Conservation (phyloP, 2,113 vertebrate species). For the Chlorocebus sabaeus region DNA sequence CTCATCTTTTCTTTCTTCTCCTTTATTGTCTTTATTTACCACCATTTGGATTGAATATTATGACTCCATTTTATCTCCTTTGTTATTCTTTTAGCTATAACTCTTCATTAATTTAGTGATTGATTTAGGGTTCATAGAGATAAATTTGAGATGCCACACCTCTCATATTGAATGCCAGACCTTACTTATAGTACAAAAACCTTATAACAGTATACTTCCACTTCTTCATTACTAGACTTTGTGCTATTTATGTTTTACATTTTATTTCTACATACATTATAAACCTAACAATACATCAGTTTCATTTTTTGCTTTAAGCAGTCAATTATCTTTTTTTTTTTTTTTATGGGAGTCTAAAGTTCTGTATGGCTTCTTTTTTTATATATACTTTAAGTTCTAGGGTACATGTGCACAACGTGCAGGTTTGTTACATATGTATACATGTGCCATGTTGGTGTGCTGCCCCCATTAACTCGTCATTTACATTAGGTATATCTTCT, state of each 20-base stretch:
- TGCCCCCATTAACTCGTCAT: no score
- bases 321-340: neutral
- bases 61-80: neutral
- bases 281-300: neutral
- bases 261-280: neutral
- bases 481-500: no score
- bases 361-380: no score
- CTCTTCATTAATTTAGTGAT: neutral
- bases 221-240: neutral
- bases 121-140: neutral
- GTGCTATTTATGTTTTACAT: neutral
- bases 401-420: no score
- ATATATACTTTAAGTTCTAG: no score
- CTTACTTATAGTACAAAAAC: neutral
- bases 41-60: neutral
- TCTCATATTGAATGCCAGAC: neutral
- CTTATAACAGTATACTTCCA: neutral
- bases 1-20: neutral
- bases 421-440: no score
- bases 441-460: no score
- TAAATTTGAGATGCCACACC: neutral
- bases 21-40: neutral
- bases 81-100: neutral
- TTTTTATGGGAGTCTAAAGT: no score
- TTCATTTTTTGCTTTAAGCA: neutral